Conservation (phyloP, 2,113 vertebrate genomes). For the Rhizomys pruinosus region DNA sequence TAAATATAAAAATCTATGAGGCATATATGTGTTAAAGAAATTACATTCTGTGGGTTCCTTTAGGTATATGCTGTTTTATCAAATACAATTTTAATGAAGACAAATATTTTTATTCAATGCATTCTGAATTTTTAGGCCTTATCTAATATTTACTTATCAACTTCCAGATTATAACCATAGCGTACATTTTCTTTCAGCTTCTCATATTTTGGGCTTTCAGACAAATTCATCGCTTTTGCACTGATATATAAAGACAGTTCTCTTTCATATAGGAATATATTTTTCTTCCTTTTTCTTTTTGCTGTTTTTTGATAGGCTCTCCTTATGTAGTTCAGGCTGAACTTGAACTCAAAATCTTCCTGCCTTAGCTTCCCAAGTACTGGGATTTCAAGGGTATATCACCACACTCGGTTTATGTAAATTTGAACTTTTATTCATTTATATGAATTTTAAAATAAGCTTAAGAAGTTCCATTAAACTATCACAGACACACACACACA, state of each 20-base stretch:
- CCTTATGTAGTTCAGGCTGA: background rate
- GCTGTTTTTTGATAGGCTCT: background rate
- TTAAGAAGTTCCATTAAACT: background rate
- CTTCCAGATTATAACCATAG: background rate
- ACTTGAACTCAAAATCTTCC: background rate
- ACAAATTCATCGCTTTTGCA: too few relatives aligned
- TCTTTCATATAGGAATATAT: too few relatives aligned
- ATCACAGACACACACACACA: background rate
- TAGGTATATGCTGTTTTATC: constrained; percentile 15
- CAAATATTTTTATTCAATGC: background rate
- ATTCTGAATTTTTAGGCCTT: background rate
- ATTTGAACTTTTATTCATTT: background rate
- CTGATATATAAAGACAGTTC: background rate
- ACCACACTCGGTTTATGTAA: background rate
- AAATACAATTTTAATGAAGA: background rate
- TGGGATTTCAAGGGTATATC: background rate
- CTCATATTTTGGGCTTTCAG: background rate
- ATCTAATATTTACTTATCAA: background rate
- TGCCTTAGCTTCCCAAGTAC: background rate
- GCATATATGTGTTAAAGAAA: background rate
- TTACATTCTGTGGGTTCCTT: constrained; percentile 1
- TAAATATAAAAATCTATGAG: background rate
- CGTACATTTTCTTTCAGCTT: constrained; percentile 14
- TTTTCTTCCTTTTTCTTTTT: too few relatives aligned
- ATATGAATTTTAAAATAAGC: constrained; percentile 14